A percentile compares a stretch with the other conserved stretches of the same genome.
phyloP scores from a whole-genome alignment of 1,140 invertebrate genomes.

The Anastrepha obliqua region DNA sequence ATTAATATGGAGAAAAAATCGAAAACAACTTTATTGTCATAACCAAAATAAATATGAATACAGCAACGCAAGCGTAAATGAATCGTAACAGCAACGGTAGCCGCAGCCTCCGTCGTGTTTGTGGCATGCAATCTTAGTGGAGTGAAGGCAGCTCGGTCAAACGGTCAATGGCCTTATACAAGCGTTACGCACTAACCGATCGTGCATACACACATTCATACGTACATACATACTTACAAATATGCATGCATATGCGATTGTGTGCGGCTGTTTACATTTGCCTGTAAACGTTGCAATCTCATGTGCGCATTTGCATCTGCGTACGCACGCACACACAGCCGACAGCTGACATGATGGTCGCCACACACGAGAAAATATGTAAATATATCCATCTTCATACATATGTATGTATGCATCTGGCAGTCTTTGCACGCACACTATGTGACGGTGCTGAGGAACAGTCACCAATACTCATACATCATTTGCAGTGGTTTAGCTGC shows the following conservation, averaged over 20 bases:
- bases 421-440: not conserved
- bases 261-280: not conserved
- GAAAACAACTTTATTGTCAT: slow-evolving; percentile 21
- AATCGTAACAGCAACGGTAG: slow-evolving; percentile 11
- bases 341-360: not conserved
- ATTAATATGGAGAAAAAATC: not conserved
- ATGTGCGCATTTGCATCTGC: slow-evolving; percentile 41
- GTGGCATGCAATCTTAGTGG: not conserved
- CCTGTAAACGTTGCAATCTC: slow-evolving; percentile 33
- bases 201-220: no score
- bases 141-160: slow-evolving; percentile 41
- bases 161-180: slow-evolving; percentile 38
- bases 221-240: not conserved
- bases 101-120: not conserved
- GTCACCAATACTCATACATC: no score
- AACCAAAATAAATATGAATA: slow-evolving; percentile 42
- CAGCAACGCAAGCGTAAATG: not conserved
- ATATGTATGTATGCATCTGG: not conserved
- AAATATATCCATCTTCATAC: not conserved
- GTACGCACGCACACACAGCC: slow-evolving; percentile 9
- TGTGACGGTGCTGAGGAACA: not conserved
- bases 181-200: slow-evolving; percentile 40
- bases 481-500: not conserved
- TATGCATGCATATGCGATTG: not conserved
- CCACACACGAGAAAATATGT: not conserved